Evolutionary conservation across 2,797 vertebrate genomes (phyloP).

Genomic region (Anolis apletophallus): DNA sequence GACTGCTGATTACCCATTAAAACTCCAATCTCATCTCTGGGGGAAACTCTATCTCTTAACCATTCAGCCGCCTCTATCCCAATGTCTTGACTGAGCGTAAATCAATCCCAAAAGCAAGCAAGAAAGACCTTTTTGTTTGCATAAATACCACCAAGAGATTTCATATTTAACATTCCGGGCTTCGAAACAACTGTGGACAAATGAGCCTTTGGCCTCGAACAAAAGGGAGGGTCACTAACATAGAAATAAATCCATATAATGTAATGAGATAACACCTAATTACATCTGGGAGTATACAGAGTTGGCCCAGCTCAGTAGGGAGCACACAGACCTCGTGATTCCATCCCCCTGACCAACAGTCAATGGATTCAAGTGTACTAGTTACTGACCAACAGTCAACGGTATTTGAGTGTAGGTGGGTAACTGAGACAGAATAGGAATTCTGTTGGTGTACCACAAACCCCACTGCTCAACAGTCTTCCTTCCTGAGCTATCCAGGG

Average conservation of each 20-base stretch:
- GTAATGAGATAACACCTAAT: not conserved
- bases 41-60: conserved; percentile 21
- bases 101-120: not conserved
- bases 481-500: no score
- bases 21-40: not conserved
- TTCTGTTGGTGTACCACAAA: no score
- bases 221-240: not conserved
- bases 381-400: no score
- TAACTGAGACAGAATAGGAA: no score
- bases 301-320: not conserved
- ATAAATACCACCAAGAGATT: not conserved
- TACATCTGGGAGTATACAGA: not conserved
- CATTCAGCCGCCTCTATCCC: not conserved
- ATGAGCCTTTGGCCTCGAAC: not conserved
- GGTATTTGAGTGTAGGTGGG: no score
- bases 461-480: no score
- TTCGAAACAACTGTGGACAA: not conserved
- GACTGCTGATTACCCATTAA: not conserved
- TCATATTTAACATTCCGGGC: not conserved
- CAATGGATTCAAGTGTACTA: no score
- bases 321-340: not conserved
- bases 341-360: not conserved
- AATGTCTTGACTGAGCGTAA: not conserved
- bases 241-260: no score
- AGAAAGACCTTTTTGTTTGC: not conserved